Conservation (phyloP, 2,113 vertebrate species). For the Jacana jacana region DNA sequence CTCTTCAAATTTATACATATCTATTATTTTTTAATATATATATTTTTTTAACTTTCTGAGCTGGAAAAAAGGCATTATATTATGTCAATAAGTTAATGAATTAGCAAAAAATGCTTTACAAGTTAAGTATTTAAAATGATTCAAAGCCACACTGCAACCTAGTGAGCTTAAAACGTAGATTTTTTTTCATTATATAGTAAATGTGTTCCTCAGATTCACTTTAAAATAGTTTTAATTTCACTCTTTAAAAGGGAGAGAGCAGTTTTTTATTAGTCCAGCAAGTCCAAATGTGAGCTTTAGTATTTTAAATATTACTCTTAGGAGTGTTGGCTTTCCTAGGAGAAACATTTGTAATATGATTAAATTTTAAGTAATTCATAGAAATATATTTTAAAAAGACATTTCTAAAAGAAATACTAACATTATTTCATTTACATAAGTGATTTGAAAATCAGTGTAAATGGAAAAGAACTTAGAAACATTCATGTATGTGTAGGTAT, state of each 20-base stretch:
- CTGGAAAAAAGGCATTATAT: neutral
- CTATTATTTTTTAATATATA: too few relatives aligned
- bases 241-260: slow-evolving; percentile 14
- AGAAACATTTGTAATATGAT: slow-evolving; percentile 27
- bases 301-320: slow-evolving; percentile 51
- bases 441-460: slow-evolving; percentile 15
- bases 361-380: slow-evolving; percentile 25
- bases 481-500: neutral
- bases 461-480: neutral
- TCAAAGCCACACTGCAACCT: neutral
- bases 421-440: neutral
- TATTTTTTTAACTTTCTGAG: too few relatives aligned
- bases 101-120: slow-evolving; percentile 9
- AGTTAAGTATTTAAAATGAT: neutral
- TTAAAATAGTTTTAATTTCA: slow-evolving; percentile 23
- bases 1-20: slow-evolving; percentile 17
- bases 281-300: slow-evolving; percentile 25
- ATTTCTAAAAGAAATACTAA: slow-evolving; percentile 13
- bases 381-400: neutral
- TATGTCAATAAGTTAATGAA: slow-evolving; percentile 25
- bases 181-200: neutral
- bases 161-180: neutral
- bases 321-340: slow-evolving; percentile 14
- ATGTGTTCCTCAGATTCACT: slow-evolving; percentile 12
- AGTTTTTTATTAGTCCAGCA: slow-evolving; percentile 24